Base-by-base conservation (phyloP, 2,113 vertebrate genomes). In the Vidua macroura region DNA sequence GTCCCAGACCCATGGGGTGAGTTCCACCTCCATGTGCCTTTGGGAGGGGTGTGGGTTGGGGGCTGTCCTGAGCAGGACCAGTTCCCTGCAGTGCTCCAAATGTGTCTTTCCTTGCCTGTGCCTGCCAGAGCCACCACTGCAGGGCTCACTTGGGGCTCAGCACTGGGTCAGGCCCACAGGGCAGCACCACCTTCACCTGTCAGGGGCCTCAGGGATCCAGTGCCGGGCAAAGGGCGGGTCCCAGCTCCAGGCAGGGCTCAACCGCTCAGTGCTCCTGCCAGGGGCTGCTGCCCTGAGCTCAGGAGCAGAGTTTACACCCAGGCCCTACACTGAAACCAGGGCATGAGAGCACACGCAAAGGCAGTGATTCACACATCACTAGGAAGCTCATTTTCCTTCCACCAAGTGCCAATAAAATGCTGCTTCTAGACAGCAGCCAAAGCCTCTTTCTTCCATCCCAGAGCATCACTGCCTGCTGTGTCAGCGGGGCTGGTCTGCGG, bases 381-480 rank as follows among this genome's bases (percentile, higher is more conserved):
- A 81, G 92, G 94, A 96, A 96, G 72, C 67, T 90, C 55, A 67
- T 96, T 93, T 94, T 95, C 90, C 94, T 90, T 90, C 94, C 95
- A 96, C 59, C 60, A 44, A 93, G 52, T 46, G 68, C 92, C 86
- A 90, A 70, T 95, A 83, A 96, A 96, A 86, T 44, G 68, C 72
- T 86, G 51, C 68, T 93, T 95, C 75, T 88, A 92, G 76, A 51
- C 59, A 88, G 37, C 63, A 90, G 72, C 75, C 69, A 46, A 90
- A 95, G 79, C 63, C 63, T 96, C 72, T 90, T 96, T 72, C 79
- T 80, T 77, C 82, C 85, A 88, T 58, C 48, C 63, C 55, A 58
- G 88, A 49, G 33, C 82, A 33, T 41, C 3, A 6, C 3, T 82
- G 74, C 62, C 74, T 93, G 85, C 95, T 96, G 80, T 25, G 92